These are phyloP conservation scores for Torymus aiolomorphi DNA, from an alignment of 2,888 invertebrate genomes.

Conservation along the genomic window DNA sequence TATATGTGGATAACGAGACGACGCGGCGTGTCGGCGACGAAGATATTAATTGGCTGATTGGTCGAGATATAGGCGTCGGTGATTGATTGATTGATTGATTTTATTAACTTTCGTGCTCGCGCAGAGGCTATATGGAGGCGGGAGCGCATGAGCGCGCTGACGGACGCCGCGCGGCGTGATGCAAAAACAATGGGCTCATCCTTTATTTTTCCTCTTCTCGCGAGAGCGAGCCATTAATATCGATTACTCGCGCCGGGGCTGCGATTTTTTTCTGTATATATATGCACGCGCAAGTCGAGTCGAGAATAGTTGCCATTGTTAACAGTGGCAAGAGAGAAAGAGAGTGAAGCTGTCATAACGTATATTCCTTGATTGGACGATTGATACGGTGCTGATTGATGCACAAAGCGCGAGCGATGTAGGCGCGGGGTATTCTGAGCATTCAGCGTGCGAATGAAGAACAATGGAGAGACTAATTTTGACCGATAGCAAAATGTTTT, in stretches of 20 bases:
- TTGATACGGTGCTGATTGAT: not conserved
- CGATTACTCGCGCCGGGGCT: slow-evolving; percentile 18
- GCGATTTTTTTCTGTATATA: not conserved
- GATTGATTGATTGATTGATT: slow-evolving; percentile 47
- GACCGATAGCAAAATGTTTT: not conserved
- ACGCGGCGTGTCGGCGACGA: slow-evolving; percentile 5
- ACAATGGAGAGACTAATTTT: not conserved
- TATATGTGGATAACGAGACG: not conserved
- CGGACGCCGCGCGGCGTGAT: not conserved
- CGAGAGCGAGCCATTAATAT: slow-evolving; percentile 13
- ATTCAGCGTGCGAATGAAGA: too few relatives aligned
- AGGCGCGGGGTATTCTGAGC: too few relatives aligned
- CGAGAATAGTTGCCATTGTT: too few relatives aligned
- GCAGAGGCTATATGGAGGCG: not conserved
- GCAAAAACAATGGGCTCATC: slow-evolving; percentile 43
- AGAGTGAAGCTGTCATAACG: not conserved
- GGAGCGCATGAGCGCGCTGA: not conserved
- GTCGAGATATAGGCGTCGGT: slow-evolving; percentile 18
- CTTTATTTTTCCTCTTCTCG: not conserved
- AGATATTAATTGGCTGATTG: slow-evolving; percentile 55
- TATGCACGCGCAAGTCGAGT: not conserved
- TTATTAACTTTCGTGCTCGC: slow-evolving; percentile 52
- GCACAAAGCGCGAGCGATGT: too few relatives aligned
- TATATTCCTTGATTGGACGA: not conserved
- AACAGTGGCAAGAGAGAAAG: not conserved